phyloP scores from a whole-genome alignment of 1,140 invertebrate genomes.

The Apocrypta bakeri region DNA sequence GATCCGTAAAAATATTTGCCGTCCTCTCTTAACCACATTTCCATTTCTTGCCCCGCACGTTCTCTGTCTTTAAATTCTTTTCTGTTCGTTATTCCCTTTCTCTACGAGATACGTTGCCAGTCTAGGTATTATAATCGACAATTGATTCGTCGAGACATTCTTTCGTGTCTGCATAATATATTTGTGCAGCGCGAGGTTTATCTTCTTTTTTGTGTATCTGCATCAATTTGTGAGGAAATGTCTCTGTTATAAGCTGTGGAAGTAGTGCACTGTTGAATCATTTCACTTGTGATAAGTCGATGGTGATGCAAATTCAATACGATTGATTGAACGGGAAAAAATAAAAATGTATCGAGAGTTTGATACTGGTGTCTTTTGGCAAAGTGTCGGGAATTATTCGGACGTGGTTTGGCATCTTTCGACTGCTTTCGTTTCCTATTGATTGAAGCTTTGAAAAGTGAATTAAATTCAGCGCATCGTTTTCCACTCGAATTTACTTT shows the following conservation, averaged over 20 bases:
- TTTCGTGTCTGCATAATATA: conserved; percentile 1
- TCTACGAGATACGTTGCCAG: not conserved
- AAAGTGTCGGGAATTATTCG: not conserved
- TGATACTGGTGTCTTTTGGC: not conserved
- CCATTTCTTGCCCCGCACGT: not conserved
- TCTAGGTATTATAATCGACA: not conserved
- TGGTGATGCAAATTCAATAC: not conserved
- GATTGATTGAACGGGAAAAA: not conserved
- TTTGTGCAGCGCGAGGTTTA: not conserved
- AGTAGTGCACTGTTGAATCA: not conserved
- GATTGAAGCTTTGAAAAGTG: not conserved
- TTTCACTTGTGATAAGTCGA: not conserved
- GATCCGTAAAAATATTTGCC: not conserved
- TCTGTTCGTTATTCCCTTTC: conserved; percentile 1
- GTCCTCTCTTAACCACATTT: not conserved
- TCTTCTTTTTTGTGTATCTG: not conserved
- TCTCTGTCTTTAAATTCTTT: not conserved
- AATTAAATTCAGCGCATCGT: too few relatives aligned
- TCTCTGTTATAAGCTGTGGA: conserved; percentile 18
- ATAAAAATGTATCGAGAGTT: not conserved
- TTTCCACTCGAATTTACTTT: too few relatives aligned
- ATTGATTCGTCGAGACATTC: not conserved
- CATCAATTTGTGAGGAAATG: conserved; percentile 17
- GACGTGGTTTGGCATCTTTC: not conserved
- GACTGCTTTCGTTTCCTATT: not conserved